Conservation (phyloP, 2,797 vertebrate species). For the Leptodactylus fallax region DNA sequence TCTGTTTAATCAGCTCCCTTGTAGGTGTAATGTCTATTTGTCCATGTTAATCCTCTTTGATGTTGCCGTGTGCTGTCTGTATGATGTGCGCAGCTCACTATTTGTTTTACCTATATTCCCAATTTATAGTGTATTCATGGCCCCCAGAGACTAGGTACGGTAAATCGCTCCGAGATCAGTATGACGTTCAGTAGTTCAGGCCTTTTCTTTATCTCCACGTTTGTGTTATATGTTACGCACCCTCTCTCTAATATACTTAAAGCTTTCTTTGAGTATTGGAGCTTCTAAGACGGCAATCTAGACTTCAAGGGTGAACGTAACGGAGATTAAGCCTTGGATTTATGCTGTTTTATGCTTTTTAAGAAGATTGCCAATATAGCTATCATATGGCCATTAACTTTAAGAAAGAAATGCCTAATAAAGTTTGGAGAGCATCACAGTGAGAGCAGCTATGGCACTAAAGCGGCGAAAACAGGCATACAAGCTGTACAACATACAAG, state of each 20-base stretch:
- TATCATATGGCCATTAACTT: slow-evolving; percentile 6
- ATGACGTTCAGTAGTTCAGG: no score
- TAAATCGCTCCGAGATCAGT: no score
- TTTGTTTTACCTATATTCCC: no score
- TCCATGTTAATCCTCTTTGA: no score
- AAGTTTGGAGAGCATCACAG: background rate
- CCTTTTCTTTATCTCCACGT: background rate
- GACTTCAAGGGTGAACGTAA: slow-evolving; percentile 9
- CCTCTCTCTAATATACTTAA: background rate
- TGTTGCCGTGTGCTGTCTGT: no score
- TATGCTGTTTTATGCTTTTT: background rate
- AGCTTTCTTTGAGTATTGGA: background rate
- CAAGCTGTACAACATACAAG: background rate
- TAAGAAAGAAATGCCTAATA: background rate
- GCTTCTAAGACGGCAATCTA: background rate
- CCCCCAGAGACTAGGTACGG: no score
- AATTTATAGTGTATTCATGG: no score
- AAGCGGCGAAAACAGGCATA: background rate
- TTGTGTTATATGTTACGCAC: background rate
- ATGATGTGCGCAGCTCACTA: no score
- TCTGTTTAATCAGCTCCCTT: no score
- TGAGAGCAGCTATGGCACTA: background rate
- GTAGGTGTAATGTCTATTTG: no score
- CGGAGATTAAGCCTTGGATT: slow-evolving; percentile 17
- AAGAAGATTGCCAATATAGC: background rate